Percentiles rank a stretch among this genome's conserved stretches.
Evolutionary conservation across 2,888 invertebrate genomes (phyloP).

Genomic region (Patella pellucida): DNA sequence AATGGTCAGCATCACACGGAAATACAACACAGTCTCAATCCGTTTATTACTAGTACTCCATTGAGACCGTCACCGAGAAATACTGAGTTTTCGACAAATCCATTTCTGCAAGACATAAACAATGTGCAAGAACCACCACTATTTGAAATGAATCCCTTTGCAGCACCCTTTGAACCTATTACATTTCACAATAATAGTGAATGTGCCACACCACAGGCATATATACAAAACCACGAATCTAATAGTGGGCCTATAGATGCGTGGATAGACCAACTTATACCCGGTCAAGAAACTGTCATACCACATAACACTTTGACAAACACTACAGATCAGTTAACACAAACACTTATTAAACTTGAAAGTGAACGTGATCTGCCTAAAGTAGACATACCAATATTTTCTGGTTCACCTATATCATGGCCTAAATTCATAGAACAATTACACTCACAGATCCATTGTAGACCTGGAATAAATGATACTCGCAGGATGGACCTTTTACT

Average conservation of each 20-base stretch:
- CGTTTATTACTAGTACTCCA: too few relatives aligned
- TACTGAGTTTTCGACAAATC: too few relatives aligned
- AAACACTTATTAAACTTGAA: conserved; percentile 6
- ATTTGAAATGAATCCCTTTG: too few relatives aligned
- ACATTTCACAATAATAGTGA: too few relatives aligned
- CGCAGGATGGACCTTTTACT: neutral
- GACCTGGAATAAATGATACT: neutral
- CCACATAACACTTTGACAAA: neutral
- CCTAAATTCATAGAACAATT: neutral
- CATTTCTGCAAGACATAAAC: too few relatives aligned
- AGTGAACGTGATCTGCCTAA: conserved; percentile 16
- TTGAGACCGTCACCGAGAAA: too few relatives aligned
- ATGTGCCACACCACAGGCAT: too few relatives aligned
- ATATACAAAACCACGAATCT: neutral
- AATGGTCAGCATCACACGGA: too few relatives aligned
- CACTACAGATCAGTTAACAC: neutral
- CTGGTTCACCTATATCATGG: neutral
- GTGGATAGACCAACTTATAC: conserved; percentile 11
- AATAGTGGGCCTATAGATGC: conserved; percentile 14
- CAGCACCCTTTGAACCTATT: too few relatives aligned
- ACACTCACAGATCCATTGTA: neutral
- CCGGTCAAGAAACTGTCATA: neutral
- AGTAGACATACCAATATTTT: neutral
- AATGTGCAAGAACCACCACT: too few relatives aligned
- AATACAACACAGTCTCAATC: too few relatives aligned